Conservation (phyloP, 2,113 vertebrate genomes). For the Diadophis punctatus region DNA sequence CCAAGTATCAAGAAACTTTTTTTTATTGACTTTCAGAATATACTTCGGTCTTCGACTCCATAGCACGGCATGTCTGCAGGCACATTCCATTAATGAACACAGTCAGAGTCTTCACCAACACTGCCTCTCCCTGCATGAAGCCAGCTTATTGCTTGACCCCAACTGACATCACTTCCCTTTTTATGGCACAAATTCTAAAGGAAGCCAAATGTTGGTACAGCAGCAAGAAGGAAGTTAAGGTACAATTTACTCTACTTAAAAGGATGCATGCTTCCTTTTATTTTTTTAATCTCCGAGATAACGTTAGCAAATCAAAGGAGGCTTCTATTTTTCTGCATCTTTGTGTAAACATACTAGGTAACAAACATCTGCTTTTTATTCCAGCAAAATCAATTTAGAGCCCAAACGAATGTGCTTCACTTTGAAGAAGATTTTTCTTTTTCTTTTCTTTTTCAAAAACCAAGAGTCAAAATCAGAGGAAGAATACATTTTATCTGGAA, state of each 20-base stretch:
- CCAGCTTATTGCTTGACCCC: neutral
- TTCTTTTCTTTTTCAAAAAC: neutral
- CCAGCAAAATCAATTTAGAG: neutral
- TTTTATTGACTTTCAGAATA: neutral
- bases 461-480: neutral
- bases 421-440: neutral
- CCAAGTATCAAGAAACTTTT: neutral
- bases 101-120: neutral
- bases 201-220: neutral
- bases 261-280: neutral
- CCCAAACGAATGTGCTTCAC: neutral
- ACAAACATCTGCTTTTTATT: neutral
- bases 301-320: neutral
- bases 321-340: neutral
- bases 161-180: conserved; percentile 13
- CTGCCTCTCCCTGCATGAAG: neutral
- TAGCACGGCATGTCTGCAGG: neutral
- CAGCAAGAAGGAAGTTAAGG: neutral
- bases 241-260: neutral
- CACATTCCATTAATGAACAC: neutral
- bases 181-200: neutral
- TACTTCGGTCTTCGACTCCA: neutral
- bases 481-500: neutral
- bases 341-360: neutral
- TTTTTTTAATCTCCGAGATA: neutral